A percentile compares a stretch with the other conserved stretches of the same genome.
These are phyloP conservation scores for Protobothrops mucrosquamatus DNA, from an alignment of 2,113 vertebrate genomes.

Conservation along the genomic window DNA sequence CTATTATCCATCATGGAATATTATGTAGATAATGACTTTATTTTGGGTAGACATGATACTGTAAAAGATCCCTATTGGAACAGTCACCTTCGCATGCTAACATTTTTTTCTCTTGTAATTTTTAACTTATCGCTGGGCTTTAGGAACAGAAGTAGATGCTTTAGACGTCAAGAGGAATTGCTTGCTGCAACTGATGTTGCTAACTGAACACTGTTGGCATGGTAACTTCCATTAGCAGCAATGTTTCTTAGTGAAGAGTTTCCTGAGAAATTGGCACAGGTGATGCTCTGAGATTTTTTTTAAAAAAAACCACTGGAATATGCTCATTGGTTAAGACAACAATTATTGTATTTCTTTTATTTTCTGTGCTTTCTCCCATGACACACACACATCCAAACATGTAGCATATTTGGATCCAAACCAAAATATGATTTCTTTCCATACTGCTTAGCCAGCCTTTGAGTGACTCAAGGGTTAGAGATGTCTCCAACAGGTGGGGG, in stretches of 20 bases:
- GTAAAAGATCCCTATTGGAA: background rate
- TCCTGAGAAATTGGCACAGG: background rate
- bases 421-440: background rate
- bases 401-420: background rate
- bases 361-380: background rate
- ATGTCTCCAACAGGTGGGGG: background rate
- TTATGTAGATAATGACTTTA: background rate
- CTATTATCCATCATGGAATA: background rate
- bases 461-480: background rate
- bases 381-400: background rate
- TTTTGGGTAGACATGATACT: background rate
- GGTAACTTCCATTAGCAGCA: background rate
- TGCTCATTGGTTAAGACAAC: background rate
- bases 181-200: background rate
- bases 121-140: background rate
- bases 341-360: background rate
- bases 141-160: background rate
- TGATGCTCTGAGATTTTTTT: background rate
- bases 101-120: background rate
- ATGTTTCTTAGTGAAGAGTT: background rate
- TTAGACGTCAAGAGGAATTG: background rate
- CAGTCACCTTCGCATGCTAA: background rate
- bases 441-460: background rate
- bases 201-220: background rate
- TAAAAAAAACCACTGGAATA: background rate